Evolutionary conservation across 2,888 invertebrate species (phyloP), one percentile per base, ranked within the genome.

Genomic region (Trichogramma dendrolimi): DNA sequence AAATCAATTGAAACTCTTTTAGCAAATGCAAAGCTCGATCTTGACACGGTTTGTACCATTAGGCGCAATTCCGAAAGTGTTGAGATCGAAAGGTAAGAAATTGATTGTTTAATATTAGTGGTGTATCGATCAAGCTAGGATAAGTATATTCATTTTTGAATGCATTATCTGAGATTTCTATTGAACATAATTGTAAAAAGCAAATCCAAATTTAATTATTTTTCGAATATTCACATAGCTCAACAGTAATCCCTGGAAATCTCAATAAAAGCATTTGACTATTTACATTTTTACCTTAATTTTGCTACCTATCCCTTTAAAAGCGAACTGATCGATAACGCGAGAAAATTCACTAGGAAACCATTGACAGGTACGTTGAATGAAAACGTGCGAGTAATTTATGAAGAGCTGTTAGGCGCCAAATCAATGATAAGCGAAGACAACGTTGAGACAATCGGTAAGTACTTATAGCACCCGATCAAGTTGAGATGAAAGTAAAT

Each of bases 361-460:
- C 65, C 66, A 40, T 56, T 71, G 10, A 39, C 67, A 6, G 61
- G 66, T 5, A 55, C 40, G 39, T 4, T 55, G 71, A 47, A 67
- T 59, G 47, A 66, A 62, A 50, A 65, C 11, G 66, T 72, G 8
- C 55, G 61, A 1, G 69, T 69, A 6, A 71, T 74, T 39, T 57
- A 61, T 4, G 60, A 68, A 8, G 73, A 72, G 42, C 61, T 76
- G 42, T 68, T 67, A 52, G 66, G 61, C 6, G 66, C 70, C 7
- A 75, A 71, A 63, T 58, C 41, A 4, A 63, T 66, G 2, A 51
- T 72, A 39, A 57, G 56, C n/a, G 68, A 61, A 70, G 50, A 49
- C 27, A 67, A 72, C 5, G 62, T 70, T 14, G 50, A 60, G 50
- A 71, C 65, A 41, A 68, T 76, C 63, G 77, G 78, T 75, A 71